Conservation (phyloP, 2,888 invertebrate species). For the Rugalucina vietnamica region DNA sequence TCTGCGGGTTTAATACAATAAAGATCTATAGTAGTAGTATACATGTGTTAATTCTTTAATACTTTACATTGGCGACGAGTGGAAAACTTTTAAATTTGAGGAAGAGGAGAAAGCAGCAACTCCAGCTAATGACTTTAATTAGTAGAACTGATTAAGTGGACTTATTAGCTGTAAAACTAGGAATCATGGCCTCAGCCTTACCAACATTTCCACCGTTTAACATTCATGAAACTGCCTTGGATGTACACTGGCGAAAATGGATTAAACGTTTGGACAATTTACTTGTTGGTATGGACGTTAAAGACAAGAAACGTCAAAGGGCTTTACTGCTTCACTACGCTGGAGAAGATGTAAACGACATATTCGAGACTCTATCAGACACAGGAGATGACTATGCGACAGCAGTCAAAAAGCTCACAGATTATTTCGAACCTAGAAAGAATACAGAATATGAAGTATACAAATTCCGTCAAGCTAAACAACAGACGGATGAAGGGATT, state of each 20-base stretch:
- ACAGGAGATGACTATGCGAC: not conserved
- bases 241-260: not conserved
- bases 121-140: not conserved
- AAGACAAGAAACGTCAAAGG: not conserved
- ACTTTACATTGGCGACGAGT: not conserved
- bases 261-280: not conserved
- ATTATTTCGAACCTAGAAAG: slow-evolving; percentile 42
- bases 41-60: not conserved
- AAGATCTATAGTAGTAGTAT: not conserved
- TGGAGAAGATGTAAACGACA: not conserved
- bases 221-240: not conserved
- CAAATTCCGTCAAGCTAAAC: slow-evolving; percentile 41
- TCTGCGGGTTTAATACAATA: not conserved
- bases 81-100: not conserved
- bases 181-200: not conserved
- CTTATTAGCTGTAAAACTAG: not conserved
- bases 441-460: slow-evolving; percentile 32
- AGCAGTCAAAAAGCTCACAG: not conserved
- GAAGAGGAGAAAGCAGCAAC: not conserved
- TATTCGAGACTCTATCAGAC: not conserved
- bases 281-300: not conserved
- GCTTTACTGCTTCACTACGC: slow-evolving; percentile 2
- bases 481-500: slow-evolving; percentile 41
- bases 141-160: not conserved
- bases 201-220: not conserved